phyloP scores from a whole-genome alignment of 2,888 invertebrate genomes.

The Stratiomys singularior region DNA sequence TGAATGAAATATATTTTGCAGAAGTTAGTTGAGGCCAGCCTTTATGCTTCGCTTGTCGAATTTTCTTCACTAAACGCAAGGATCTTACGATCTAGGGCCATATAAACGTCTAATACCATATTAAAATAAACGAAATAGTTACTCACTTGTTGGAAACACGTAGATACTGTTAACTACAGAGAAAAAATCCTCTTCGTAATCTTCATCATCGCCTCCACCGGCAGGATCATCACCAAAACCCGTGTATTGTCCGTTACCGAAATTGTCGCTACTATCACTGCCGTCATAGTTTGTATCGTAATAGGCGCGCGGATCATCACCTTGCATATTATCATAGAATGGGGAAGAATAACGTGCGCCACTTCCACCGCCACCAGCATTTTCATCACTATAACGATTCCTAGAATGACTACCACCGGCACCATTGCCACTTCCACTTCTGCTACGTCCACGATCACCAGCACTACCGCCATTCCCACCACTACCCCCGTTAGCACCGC shows the following conservation, averaged over 20 bases:
- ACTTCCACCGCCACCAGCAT: slow-evolving; percentile 14
- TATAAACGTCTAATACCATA: neutral
- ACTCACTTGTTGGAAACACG: slow-evolving; percentile 63
- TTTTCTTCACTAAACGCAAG: no score
- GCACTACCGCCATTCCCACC: slow-evolving; percentile 6
- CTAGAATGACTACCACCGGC: neutral
- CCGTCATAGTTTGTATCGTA: slow-evolving; percentile 34
- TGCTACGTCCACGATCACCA: neutral
- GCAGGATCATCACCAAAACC: slow-evolving; percentile 33
- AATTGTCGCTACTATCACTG: slow-evolving; percentile 23
- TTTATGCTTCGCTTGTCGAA: no score
- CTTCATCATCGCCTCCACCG: slow-evolving; percentile 51
- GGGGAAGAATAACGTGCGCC: slow-evolving; percentile 3
- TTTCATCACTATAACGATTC: slow-evolving; percentile 3
- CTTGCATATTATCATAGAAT: slow-evolving; percentile 48
- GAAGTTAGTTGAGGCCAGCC: no score
- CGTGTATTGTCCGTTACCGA: neutral
- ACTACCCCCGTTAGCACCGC: neutral
- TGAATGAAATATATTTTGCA: no score
- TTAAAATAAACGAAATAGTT: slow-evolving; percentile 26
- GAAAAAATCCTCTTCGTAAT: slow-evolving; percentile 57
- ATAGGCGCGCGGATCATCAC: slow-evolving; percentile 54
- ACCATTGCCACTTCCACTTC: neutral
- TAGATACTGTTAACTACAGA: slow-evolving; percentile 62
- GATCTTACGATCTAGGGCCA: no score